A percentile compares a stretch with the other conserved stretches of the same genome.
phyloP scores from a whole-genome alignment of 2,888 invertebrate species.

The Andrena praecox region DNA sequence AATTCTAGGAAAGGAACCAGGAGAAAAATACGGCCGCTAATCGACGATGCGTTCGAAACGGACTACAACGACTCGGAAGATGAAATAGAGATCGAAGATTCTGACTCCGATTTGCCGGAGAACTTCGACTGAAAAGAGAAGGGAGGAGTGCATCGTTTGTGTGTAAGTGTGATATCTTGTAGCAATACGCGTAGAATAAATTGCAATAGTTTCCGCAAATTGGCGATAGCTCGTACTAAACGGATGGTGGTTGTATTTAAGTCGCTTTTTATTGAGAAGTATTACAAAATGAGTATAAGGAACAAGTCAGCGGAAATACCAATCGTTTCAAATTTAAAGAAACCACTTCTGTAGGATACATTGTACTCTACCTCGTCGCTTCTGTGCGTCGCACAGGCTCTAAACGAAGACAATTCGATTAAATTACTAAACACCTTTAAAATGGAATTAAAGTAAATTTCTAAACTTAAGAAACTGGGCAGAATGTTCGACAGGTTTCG shows the following conservation, averaged over 20 bases:
- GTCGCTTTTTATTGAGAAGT: slow-evolving; percentile 54
- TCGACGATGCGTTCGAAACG: slow-evolving; percentile 74
- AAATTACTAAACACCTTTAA: slow-evolving; percentile 66
- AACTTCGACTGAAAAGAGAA: slow-evolving; percentile 34
- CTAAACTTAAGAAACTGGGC: slow-evolving; percentile 59
- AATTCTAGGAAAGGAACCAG: slow-evolving; percentile 25
- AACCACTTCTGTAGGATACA: slow-evolving; percentile 43
- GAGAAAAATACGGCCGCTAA: slow-evolving; percentile 35
- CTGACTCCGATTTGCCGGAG: slow-evolving; percentile 35
- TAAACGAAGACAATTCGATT: slow-evolving; percentile 61
- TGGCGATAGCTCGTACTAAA: background rate
- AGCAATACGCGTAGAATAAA: slow-evolving; percentile 21
- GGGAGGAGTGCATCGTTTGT: slow-evolving; percentile 4
- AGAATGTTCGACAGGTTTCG: slow-evolving; percentile 38
- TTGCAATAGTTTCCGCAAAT: too few species aligned
- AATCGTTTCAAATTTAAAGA: slow-evolving; percentile 59
- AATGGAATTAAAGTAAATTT: slow-evolving; percentile 72
- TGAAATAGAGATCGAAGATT: slow-evolving; percentile 14
- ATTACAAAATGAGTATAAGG: slow-evolving; percentile 53
- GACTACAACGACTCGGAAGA: slow-evolving; percentile 69
- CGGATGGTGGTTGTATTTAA: slow-evolving; percentile 25
- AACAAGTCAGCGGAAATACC: slow-evolving; percentile 47
- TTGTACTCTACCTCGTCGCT: slow-evolving; percentile 20
- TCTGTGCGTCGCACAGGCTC: slow-evolving; percentile 28
- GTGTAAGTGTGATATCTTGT: slow-evolving; percentile 43